Percentiles rank a stretch among this genome's conserved stretches.
These are phyloP conservation scores for Drosophila quinaria DNA, from an alignment of 2,888 invertebrate genomes.

Conservation along the genomic window DNA sequence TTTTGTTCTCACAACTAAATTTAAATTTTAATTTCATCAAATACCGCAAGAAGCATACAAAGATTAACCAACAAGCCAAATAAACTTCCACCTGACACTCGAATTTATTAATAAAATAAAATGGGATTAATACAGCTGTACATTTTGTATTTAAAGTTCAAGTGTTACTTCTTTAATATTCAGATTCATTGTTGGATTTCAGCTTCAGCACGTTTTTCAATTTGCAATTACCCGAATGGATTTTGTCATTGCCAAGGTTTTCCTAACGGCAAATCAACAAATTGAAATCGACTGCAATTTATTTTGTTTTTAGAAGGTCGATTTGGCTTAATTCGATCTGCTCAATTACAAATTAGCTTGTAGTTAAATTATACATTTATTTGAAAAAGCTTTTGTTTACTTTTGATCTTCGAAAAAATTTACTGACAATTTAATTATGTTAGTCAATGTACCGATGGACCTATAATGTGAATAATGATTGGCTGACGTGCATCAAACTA, in stretches of 20 bases:
- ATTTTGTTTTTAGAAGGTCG: conserved; percentile 26
- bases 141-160: conserved; percentile 64
- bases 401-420: background rate
- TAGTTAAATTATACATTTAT: background rate
- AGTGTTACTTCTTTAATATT: conserved; percentile 42
- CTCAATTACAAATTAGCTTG: conserved; percentile 3
- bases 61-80: conserved; percentile 9
- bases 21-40: conserved; percentile 60
- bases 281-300: conserved; percentile 45
- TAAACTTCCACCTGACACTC: conserved; percentile 27
- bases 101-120: conserved; percentile 40
- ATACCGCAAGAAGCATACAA: conserved; percentile 31
- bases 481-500: no score
- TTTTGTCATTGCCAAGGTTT: conserved; percentile 72
- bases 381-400: background rate
- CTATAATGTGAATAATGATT: no score
- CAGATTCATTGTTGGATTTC: conserved; percentile 42
- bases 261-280: conserved; percentile 25
- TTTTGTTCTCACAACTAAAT: conserved; percentile 68
- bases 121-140: conserved; percentile 27
- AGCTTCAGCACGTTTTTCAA: conserved; percentile 70
- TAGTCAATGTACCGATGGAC: background rate
- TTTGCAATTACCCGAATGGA: conserved; percentile 68
- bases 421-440: background rate
- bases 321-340: background rate